These are phyloP conservation scores for Glareola pratincola DNA, from an alignment of 2,113 vertebrate genomes.

Conservation along the genomic window DNA sequence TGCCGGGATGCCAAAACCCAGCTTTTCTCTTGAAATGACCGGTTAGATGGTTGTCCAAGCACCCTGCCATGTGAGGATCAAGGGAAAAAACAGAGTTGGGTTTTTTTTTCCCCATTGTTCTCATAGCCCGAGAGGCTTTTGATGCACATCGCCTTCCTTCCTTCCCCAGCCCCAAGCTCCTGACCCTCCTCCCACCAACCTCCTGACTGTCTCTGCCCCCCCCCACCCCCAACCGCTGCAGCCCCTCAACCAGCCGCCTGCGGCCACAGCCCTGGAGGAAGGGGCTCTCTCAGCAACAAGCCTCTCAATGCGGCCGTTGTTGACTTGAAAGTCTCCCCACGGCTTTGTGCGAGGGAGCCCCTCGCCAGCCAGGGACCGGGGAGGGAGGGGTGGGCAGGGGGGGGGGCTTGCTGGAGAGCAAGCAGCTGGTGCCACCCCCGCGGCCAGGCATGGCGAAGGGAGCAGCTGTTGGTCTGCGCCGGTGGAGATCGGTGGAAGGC, in stretches of 20 bases:
- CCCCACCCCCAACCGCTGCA: background rate
- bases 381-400: too few species aligned
- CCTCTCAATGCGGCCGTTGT: background rate
- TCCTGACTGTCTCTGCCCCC: background rate
- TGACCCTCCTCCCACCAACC: background rate
- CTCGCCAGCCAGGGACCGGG: fast-evolving
- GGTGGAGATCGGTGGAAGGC: background rate
- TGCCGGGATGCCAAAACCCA: background rate
- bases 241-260: background rate
- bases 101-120: background rate
- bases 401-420: background rate
- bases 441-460: fast-evolving
- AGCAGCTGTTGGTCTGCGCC: background rate
- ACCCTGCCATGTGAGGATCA: background rate
- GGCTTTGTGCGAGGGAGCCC: background rate
- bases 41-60: background rate
- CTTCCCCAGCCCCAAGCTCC: background rate
- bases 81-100: background rate
- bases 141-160: background rate
- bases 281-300: background rate
- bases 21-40: background rate
- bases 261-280: background rate
- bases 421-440: background rate
- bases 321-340: background rate
- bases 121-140: background rate